phyloP scores from a whole-genome alignment of 2,797 vertebrate genomes.

The Uromys caudimaculatus region DNA sequence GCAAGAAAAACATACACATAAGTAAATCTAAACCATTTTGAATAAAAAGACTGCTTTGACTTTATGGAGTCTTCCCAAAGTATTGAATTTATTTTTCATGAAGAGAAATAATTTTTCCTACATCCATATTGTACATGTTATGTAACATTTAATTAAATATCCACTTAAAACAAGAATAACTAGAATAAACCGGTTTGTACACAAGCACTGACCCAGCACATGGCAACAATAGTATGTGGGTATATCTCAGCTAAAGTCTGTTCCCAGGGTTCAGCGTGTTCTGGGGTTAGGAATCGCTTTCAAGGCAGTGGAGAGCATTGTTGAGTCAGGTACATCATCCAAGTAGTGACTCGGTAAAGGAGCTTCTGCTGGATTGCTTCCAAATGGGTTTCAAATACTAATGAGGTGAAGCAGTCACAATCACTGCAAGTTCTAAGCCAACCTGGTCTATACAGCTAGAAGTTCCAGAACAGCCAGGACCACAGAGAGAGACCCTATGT shows the following conservation, averaged over 20 bases:
- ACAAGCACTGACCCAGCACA: constrained; percentile 49
- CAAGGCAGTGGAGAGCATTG: not conserved
- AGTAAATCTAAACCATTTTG: not conserved
- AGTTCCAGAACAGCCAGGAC: not conserved
- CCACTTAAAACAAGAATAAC: constrained; percentile 72
- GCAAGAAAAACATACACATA: not conserved
- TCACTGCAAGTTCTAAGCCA: not conserved
- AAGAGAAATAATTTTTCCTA: constrained; percentile 52
- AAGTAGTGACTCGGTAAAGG: not conserved
- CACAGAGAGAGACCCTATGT: not conserved
- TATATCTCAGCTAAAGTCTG: not conserved
- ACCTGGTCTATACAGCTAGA: not conserved
- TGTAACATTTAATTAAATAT: constrained; percentile 66
- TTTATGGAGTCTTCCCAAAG: constrained; percentile 30
- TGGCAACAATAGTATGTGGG: not conserved
- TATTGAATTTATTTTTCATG: constrained; percentile 58
- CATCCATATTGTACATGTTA: constrained; percentile 9
- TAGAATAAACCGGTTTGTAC: constrained; percentile 68
- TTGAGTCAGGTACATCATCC: not conserved
- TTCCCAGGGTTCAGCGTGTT: not conserved
- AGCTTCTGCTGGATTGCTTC: not conserved
- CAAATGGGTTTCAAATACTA: constrained; percentile 23
- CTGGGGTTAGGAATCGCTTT: not conserved
- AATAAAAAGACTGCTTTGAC: not conserved
- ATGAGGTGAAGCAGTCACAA: not conserved